phyloP scores from a whole-genome alignment of 1,140 invertebrate species.

The Eupeodes corollae region DNA sequence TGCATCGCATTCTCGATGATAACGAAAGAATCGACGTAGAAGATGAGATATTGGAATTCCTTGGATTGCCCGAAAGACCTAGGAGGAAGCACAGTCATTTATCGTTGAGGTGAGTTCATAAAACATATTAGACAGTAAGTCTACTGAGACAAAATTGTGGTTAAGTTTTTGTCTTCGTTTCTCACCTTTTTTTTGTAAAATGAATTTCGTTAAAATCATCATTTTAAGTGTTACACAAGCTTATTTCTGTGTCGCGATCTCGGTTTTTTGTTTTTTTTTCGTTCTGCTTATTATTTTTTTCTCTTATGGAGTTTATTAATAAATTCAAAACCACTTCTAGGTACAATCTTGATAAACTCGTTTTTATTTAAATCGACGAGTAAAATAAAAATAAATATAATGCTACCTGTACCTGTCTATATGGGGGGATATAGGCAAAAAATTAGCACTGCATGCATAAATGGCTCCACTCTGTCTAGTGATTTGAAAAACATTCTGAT shows the following conservation, averaged over 20 bases:
- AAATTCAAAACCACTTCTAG: too few species aligned
- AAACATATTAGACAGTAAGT: neutral
- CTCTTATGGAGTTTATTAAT: too few species aligned
- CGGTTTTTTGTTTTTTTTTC: neutral
- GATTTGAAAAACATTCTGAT: too few species aligned
- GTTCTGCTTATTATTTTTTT: neutral
- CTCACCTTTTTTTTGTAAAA: too few species aligned
- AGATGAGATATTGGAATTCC: slow-evolving; percentile 67
- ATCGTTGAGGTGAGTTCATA: slow-evolving; percentile 5
- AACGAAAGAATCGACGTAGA: slow-evolving; percentile 66
- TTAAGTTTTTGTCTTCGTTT: neutral
- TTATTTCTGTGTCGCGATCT: too few species aligned
- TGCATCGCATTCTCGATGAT: slow-evolving; percentile 55
- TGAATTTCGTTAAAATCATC: neutral
- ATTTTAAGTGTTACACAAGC: neutral
- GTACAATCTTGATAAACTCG: too few species aligned
- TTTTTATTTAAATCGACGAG: too few species aligned
- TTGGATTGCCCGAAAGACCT: slow-evolving; percentile 68
- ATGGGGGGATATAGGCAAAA: too few species aligned
- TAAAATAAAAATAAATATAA: too few species aligned
- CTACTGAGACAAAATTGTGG: neutral
- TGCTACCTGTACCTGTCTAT: too few species aligned
- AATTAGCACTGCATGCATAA: too few species aligned
- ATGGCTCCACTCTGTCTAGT: too few species aligned
- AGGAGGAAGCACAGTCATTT: slow-evolving; percentile 29